Evolutionary conservation across 2,888 invertebrate genomes (phyloP), one percentile per base, ranked within the genome.

Genomic region (Clanis bilineata): DNA sequence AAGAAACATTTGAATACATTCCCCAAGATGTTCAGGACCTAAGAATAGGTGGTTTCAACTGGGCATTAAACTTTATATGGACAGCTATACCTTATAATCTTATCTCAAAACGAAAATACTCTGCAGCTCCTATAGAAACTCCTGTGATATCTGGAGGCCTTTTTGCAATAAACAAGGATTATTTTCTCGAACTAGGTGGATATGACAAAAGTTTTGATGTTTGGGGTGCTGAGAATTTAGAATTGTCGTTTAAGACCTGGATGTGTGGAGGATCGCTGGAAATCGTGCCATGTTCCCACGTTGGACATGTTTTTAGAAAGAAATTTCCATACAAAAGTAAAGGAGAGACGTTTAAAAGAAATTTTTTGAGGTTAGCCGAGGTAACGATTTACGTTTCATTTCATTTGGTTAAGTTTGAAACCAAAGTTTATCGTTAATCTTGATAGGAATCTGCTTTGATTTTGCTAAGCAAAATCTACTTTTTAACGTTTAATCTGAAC

Each of bases 221-320:
- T 73, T 99, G 99, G 99, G 99, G 99, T 58, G 98, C 98, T 44
- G 98, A 99, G 85, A 99, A 99, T 89, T 92, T 99, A 66, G 99
- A 99, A 86, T 88, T 99, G 41, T 98, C 98, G 1, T 99, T 99
- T 88, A 98, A 98, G 94, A 96, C 97, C 0, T 99, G 99, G 99
- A 99, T 99, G 99, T 99, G 99, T 77, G 99, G 99, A 38, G 99
- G 99, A 3, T 96, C 96, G 0, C 87, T 99, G 76, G 98, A 99
- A 88, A 99, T 99, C 66, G 95, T 98, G n/a, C 99, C 99, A 1
- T 99, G 99, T 85, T 98, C 98, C 9, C 99, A 98, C 88, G 98
- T 99, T 25, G 99, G 99, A 1, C 99, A 99, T 92, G 97, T 99
- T 73, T 99, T 99, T 93, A 94, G 99, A 65, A 98, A 98, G 82